Evolutionary conservation across 2,113 vertebrate genomes (phyloP), one percentile per base, ranked within the genome.

Genomic region (Xyrauchen texanus): DNA sequence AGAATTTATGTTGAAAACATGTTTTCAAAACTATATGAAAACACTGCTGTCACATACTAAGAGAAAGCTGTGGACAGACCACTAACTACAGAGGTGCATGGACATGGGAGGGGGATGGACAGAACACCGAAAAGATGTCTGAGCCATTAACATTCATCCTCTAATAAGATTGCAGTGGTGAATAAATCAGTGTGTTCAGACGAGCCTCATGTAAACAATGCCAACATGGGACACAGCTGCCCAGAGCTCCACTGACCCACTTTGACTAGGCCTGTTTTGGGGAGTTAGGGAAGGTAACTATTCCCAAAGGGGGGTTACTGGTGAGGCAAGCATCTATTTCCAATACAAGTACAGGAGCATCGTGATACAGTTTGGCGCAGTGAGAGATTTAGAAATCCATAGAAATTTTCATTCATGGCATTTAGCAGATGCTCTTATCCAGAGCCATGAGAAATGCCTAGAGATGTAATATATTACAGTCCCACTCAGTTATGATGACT

Each of bases 241-340:
- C 82, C 87, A 79, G 78, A n/a, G 78, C 79, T 80, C 82, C 75
- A 87, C 76, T 90, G 88, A 91, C 89, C 87, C 86, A 91, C 53
- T 82, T 78, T 77, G 60, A 46, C 49, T 7, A 53, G 47, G 16
- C 52, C 52, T 66, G 63, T 67, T 53, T 72, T 47, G 69, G 8
- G 69, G 55, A 46, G 69, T 11, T 10, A 60, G 13, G 44, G 10
- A n/a, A n/a, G 70, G 7, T 15, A 46, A 61, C n/a, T 6, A 9
- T 9, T 21, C 57, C 57, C 70, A 61, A 61, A 49, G 9, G 42
- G 34, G 57, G n/a, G 69, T 21, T 58, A 45, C n/a, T 12, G n/a
- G 12, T 34, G n/a, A 44, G 34, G 69, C 21, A 34, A 34, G 55
- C 21, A 63, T 79, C 42, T 79, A 15, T 44, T 55, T 79, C 5